Evolutionary conservation across 2,113 vertebrate species (phyloP), one percentile per base, ranked within the genome.

Genomic region (Rhinolophus sinicus): DNA sequence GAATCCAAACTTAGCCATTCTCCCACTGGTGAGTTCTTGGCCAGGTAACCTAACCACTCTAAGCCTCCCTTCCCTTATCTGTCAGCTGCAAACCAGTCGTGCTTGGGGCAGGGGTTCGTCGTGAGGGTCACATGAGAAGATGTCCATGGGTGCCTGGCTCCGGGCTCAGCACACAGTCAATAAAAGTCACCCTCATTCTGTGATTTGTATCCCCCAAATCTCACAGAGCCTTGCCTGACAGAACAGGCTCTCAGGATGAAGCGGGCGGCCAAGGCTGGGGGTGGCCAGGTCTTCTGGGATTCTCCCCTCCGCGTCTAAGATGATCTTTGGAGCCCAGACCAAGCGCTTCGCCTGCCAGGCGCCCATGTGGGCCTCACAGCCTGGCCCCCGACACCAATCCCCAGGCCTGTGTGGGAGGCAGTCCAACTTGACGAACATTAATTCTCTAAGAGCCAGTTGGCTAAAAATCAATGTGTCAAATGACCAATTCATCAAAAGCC

Each of bases 401-500:
- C 73, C 78, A 67, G 95, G 88, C 95, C 93, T 70, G 0, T 10
- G 85, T 22, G 88, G 96, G 96, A 96, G 52, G 47, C 47, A 12
- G 58, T 90, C 95, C 97, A 97, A 95, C 44, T 40, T 80, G 83
- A 97, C 3, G 26, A 96, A 92, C 77, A 72, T 16, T 54, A 88
- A 89, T 88, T 94, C 86, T 88, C 84, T 64, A 91, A 93, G 72
- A 89, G 97, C 97, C 96, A 97, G 87, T 35, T 97, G 97, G 97
- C 97, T 70, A 50, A 91, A 84, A 93, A 21, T 89, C 97, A 97
- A 96, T 89, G 88, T 97, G 97, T 97, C 97, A 97, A 97, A 97
- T 97, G 97, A 97, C 97, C 96, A 84, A 97, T 97, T 97, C 96
- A 93, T 98, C 97, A 97, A 97, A 97, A 98, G 89, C 93, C 97